Percentiles rank a stretch among this genome's conserved stretches.
Evolutionary conservation across 2,888 invertebrate species (phyloP).

Genomic region (Drosophila eohydei): DNA sequence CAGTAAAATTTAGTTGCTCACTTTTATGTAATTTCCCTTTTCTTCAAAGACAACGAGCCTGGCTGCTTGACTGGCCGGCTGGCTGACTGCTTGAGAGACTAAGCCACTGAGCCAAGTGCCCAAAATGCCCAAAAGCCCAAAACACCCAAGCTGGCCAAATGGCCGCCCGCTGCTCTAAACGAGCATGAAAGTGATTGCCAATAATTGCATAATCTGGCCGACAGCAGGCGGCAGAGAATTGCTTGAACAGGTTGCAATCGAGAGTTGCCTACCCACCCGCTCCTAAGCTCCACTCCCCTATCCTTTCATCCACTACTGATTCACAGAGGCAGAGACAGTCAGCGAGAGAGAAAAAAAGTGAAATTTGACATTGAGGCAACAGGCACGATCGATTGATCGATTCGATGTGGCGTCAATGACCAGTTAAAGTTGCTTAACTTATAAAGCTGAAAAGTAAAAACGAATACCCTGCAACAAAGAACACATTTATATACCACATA

Average conservation of each 20-base stretch:
- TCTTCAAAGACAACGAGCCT: constrained; percentile 64
- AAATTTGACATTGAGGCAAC: constrained; percentile 73
- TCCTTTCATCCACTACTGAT: constrained; percentile 29
- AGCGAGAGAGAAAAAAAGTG: constrained; percentile 53
- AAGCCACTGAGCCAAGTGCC: constrained; percentile 40
- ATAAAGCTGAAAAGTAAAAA: constrained; percentile 55
- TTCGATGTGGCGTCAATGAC: constrained; percentile 64
- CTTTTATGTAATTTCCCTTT: constrained; percentile 80
- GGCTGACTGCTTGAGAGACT: not conserved
- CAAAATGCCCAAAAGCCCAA: constrained; percentile 25
- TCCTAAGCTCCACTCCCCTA: not conserved
- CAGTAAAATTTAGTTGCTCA: constrained; percentile 78
- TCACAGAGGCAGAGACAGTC: constrained; percentile 31
- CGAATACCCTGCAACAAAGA: constrained; percentile 59
- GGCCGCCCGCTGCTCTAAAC: constrained; percentile 75
- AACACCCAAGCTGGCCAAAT: constrained; percentile 29
- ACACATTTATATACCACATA: constrained; percentile 56
- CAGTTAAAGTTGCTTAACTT: constrained; percentile 47
- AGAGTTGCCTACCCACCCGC: not conserved
- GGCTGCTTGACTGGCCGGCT: constrained; percentile 23
- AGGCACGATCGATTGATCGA: constrained; percentile 60
- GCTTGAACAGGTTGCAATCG: constrained; percentile 69
- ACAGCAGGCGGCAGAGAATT: constrained; percentile 58
- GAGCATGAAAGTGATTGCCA: constrained; percentile 78
- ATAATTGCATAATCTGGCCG: constrained; percentile 76